Conservation (phyloP, 2,113 vertebrate species). For the Dolichotis patagonum region DNA sequence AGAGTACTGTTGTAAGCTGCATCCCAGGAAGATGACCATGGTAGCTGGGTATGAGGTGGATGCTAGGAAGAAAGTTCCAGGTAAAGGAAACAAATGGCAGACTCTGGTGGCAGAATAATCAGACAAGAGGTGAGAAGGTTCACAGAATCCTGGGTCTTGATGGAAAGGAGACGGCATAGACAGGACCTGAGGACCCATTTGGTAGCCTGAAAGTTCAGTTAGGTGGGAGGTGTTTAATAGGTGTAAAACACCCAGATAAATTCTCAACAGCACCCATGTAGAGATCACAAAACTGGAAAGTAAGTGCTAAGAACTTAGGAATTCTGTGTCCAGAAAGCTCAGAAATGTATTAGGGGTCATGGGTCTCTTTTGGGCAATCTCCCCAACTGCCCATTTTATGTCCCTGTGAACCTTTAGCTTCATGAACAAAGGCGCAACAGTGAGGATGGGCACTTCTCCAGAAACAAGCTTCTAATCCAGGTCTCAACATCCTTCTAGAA, state of each 20-base stretch:
- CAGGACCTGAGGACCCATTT: no score
- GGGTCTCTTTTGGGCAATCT: background rate
- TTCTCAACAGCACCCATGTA: no score
- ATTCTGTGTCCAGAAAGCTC: background rate
- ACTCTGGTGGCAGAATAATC: background rate
- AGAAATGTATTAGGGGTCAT: background rate
- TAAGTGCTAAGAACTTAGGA: background rate
- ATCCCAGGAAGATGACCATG: background rate
- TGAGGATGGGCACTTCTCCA: background rate
- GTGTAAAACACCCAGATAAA: background rate
- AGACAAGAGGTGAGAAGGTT: background rate
- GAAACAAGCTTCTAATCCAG: background rate
- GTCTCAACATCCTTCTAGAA: background rate
- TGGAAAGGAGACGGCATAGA: background rate
- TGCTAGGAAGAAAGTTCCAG: background rate
- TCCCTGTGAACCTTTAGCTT: background rate
- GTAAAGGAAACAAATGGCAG: background rate
- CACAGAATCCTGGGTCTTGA: background rate
- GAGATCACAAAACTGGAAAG: background rate
- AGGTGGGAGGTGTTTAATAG: background rate
- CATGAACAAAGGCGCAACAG: background rate
- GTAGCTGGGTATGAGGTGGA: background rate
- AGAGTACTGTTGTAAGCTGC: background rate
- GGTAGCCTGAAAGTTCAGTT: background rate
- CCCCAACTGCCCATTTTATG: background rate